phyloP scores from a whole-genome alignment of 2,888 invertebrate genomes.

The Ischnura elegans region DNA sequence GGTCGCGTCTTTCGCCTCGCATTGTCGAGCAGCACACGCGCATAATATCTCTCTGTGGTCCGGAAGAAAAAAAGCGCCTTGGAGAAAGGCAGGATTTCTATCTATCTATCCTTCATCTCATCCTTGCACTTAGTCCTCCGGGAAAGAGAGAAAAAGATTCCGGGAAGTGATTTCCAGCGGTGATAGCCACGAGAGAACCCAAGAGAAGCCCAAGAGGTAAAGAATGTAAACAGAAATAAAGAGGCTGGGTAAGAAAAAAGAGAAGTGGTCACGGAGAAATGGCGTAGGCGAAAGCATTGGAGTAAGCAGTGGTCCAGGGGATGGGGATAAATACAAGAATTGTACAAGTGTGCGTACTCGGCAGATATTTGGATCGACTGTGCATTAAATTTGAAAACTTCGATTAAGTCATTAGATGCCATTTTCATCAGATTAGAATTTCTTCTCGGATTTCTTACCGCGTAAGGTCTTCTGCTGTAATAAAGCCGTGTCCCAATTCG shows the following conservation, averaged over 20 bases:
- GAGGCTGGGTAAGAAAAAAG: background rate
- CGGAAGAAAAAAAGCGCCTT: conserved; percentile 4
- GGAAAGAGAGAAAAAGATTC: conserved; percentile 38
- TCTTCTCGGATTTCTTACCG: no score
- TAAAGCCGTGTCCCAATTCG: no score
- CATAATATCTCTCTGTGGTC: background rate
- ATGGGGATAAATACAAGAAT: no score
- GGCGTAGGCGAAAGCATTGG: background rate
- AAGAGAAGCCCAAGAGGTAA: conserved; percentile 55
- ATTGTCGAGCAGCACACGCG: conserved; percentile 62
- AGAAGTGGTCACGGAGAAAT: background rate
- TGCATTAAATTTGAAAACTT: no score
- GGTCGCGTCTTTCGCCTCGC: background rate
- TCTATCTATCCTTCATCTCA: conserved; percentile 64
- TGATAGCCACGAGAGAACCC: conserved; percentile 33
- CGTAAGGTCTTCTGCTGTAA: no score
- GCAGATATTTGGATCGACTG: no score
- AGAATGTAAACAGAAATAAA: conserved; percentile 56
- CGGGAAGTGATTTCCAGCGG: conserved; percentile 27
- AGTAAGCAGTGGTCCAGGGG: no score
- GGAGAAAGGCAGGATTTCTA: conserved; percentile 43
- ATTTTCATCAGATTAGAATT: no score
- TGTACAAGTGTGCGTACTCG: no score
- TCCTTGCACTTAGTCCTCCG: background rate
- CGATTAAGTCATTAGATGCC: no score